Evolutionary conservation across 2,113 vertebrate species (phyloP).

Genomic region (Raja brachyura): DNA sequence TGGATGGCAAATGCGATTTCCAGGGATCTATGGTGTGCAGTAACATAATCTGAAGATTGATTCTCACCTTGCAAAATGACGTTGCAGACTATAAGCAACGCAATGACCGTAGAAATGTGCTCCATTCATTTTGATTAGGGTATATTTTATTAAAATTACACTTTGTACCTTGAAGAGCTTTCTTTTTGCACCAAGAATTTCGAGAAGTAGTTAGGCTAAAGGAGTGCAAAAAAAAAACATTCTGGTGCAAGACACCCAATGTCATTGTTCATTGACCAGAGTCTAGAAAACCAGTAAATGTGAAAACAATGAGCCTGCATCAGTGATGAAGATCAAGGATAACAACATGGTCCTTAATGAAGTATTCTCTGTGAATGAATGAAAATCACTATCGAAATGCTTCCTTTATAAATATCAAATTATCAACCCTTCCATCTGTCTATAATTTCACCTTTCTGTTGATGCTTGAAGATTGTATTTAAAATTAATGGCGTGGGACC

Average conservation of each 20-base stretch:
- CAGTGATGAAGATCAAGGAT: not conserved
- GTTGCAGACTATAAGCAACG: not conserved
- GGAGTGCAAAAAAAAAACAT: not conserved
- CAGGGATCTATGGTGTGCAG: not conserved
- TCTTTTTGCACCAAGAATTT: not conserved
- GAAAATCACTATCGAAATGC: not conserved
- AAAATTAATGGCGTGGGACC: slow-evolving; percentile 17
- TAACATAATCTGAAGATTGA: not conserved
- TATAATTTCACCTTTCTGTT: not conserved
- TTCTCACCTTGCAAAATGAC: not conserved
- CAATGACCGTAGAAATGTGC: not conserved
- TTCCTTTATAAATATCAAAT: not conserved
- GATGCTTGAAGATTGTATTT: not conserved
- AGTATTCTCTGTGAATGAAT: not conserved
- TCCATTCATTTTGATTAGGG: not conserved
- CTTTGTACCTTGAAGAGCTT: not conserved
- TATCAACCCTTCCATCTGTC: not conserved
- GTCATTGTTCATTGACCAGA: not conserved
- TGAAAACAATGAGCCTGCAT: not conserved
- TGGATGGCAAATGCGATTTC: not conserved
- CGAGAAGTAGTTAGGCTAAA: not conserved
- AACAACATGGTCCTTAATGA: not conserved
- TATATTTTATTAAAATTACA: not conserved
- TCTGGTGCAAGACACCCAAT: not conserved
- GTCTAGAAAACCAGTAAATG: not conserved